phyloP scores from a whole-genome alignment of 2,888 invertebrate species.

The Galerucella calmariensis region DNA sequence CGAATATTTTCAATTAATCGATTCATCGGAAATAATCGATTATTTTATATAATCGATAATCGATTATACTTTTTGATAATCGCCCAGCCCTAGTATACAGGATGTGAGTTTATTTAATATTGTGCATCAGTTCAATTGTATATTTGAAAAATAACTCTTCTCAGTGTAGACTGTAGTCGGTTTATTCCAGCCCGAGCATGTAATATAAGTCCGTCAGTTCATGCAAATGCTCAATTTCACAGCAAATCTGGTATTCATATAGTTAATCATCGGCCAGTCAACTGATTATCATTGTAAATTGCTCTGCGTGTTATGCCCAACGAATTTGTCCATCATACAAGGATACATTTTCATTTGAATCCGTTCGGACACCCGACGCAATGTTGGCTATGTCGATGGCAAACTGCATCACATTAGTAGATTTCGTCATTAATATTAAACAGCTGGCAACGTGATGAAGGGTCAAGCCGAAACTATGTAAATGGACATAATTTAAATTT shows the following conservation, averaged over 20 bases:
- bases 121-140: too few relatives aligned
- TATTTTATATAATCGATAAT: too few relatives aligned
- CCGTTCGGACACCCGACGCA: constrained; percentile 10
- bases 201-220: constrained; percentile 6
- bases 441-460: constrained; percentile 31
- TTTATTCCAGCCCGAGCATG: background rate
- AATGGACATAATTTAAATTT: constrained; percentile 33
- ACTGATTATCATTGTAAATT: constrained; percentile 66
- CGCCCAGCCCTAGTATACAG: too few relatives aligned
- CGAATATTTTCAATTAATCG: too few relatives aligned
- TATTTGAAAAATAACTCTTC: too few relatives aligned
- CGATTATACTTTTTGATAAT: too few relatives aligned
- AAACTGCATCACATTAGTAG: constrained; percentile 43
- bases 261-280: constrained; percentile 66
- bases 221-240: constrained; percentile 64
- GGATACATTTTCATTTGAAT: constrained; percentile 43
- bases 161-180: too few relatives aligned
- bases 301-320: constrained; percentile 51
- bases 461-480: constrained; percentile 31
- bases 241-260: constrained; percentile 65
- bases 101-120: too few relatives aligned
- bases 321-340: constrained; percentile 43
- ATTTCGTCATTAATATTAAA: constrained; percentile 37
- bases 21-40: too few relatives aligned
- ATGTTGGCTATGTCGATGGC: constrained; percentile 5